Conservation (phyloP, 2,888 invertebrate species). For the Boloria euphrosyne region DNA sequence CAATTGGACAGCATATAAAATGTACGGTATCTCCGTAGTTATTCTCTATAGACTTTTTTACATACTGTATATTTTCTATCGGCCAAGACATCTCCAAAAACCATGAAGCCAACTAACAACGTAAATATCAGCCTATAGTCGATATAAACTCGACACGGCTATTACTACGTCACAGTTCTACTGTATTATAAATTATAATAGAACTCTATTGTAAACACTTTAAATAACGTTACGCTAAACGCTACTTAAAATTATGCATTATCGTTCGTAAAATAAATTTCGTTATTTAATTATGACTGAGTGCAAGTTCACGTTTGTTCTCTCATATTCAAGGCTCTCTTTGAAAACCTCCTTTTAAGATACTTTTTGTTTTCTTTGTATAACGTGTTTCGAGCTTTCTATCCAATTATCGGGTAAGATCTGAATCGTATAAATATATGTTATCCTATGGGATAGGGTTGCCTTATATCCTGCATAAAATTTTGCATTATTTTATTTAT, state of each 20-base stretch:
- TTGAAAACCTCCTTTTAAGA: slow-evolving; percentile 5
- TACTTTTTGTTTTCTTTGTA: slow-evolving; percentile 5
- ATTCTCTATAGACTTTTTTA: too few relatives aligned
- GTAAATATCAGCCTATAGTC: too few relatives aligned
- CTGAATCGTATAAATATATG: not conserved
- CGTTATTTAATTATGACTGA: slow-evolving; percentile 10
- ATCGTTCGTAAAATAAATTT: slow-evolving; percentile 14
- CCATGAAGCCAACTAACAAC: too few relatives aligned
- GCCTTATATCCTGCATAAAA: not conserved
- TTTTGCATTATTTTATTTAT: not conserved
- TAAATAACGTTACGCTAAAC: slow-evolving; percentile 11
- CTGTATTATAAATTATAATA: not conserved
- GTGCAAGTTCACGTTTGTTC: slow-evolving; percentile 9
- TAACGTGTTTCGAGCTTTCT: slow-evolving; percentile 18
- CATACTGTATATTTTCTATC: too few relatives aligned
- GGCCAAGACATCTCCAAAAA: too few relatives aligned
- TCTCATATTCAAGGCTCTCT: slow-evolving; percentile 1
- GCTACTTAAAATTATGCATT: slow-evolving; percentile 12
- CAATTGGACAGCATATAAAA: too few relatives aligned
- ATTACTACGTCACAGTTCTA: too few relatives aligned
- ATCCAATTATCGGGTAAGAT: slow-evolving; percentile 32
- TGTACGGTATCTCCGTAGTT: too few relatives aligned
- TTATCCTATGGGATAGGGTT: slow-evolving; percentile 16
- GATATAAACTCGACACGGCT: too few relatives aligned
- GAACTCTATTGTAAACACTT: not conserved